Conservation (phyloP, 2,797 vertebrate genomes). For the Chromobotia macracanthus region DNA sequence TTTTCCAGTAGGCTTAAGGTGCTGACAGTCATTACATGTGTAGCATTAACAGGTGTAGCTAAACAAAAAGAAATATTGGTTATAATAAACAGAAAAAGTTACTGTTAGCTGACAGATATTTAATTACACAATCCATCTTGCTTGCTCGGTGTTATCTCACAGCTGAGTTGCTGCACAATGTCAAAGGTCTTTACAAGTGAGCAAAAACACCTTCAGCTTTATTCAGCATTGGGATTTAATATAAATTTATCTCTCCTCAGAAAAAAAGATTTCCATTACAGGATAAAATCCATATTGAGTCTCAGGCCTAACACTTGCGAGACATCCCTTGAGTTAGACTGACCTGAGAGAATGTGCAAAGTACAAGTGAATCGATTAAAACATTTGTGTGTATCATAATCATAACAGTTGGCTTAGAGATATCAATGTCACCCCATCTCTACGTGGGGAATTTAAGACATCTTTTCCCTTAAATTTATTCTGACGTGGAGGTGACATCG, state of each 20-base stretch:
- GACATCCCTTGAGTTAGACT: conserved; percentile 51
- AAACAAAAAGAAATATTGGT: not conserved
- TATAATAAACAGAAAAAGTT: conserved; percentile 18
- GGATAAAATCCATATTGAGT: conserved; percentile 53
- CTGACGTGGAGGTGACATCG: conserved; percentile 51
- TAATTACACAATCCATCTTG: conserved; percentile 67
- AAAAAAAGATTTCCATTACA: conserved; percentile 54
- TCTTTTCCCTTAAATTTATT: conserved; percentile 47
- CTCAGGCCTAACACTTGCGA: conserved; percentile 48
- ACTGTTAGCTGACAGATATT: conserved; percentile 61
- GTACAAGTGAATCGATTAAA: conserved; percentile 60
- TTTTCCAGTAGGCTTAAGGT: not conserved
- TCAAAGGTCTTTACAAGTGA: conserved; percentile 41
- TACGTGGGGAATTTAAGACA: conserved; percentile 34
- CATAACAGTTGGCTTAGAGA: conserved; percentile 59
- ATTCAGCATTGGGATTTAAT: conserved; percentile 49
- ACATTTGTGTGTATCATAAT: conserved; percentile 55
- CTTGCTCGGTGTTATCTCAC: conserved; percentile 9
- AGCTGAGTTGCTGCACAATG: conserved; percentile 16
- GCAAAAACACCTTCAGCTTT: conserved; percentile 36
- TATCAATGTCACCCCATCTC: conserved; percentile 54
- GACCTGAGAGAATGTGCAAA: conserved; percentile 56
- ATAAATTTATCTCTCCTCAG: conserved; percentile 51
- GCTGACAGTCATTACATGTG: not conserved
- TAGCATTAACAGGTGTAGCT: not conserved